Percentiles rank a stretch among this genome's conserved stretches.
Evolutionary conservation across 1,140 invertebrate species (phyloP).

Genomic region (Pinna nobilis): DNA sequence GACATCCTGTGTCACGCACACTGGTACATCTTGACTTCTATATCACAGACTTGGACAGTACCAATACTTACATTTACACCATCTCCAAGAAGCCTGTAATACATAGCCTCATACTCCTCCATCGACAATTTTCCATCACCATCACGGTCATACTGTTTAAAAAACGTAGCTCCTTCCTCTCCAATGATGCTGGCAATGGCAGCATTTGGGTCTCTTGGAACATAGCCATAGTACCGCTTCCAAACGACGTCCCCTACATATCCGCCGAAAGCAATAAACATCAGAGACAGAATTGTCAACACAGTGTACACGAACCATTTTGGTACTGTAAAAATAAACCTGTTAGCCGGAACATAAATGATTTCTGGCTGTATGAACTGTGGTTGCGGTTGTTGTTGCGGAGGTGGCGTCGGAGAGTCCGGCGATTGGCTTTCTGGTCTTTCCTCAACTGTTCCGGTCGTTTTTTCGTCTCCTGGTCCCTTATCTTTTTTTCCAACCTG

Average conservation of each 20-base stretch:
- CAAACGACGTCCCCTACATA: conserved; percentile 37
- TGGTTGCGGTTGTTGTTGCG: conserved; percentile 6
- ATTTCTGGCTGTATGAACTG: conserved; percentile 22
- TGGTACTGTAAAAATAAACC: conserved; percentile 41
- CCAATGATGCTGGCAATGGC: conserved; percentile 45
- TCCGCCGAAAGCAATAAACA: conserved; percentile 32
- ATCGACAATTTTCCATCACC: conserved; percentile 60
- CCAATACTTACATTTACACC: conserved; percentile 36
- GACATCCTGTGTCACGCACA: no score
- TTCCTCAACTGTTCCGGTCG: background rate
- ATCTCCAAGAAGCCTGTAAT: conserved; percentile 45
- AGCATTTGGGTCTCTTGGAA: background rate
- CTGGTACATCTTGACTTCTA: background rate
- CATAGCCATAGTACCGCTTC: conserved; percentile 10
- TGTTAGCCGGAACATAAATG: conserved; percentile 36
- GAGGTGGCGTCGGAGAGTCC: background rate
- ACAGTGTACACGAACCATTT: conserved; percentile 33
- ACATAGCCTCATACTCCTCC: conserved; percentile 63
- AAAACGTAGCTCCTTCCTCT: conserved; percentile 55
- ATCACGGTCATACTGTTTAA: conserved; percentile 58
- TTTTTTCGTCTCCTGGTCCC: background rate
- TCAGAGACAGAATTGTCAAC: conserved; percentile 12
- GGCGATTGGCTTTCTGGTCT: background rate
- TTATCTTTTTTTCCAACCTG: conserved; percentile 1
- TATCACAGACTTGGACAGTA: background rate